These are phyloP conservation scores for Tribolium madens DNA, from an alignment of 1,140 invertebrate genomes.

Conservation along the genomic window DNA sequence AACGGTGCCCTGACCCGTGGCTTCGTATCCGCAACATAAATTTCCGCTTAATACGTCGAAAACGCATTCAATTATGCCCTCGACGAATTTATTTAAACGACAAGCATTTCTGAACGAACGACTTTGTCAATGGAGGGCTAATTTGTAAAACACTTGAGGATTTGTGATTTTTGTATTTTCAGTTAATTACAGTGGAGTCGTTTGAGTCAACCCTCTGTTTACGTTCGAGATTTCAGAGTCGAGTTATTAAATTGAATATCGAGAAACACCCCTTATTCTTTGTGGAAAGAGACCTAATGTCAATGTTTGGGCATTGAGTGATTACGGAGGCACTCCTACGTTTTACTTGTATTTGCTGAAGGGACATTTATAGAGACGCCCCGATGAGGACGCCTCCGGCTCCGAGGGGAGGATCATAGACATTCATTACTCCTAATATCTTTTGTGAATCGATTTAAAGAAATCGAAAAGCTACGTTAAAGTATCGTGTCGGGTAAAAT, in stretches of 20 bases:
- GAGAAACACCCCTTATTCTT: conserved; percentile 48
- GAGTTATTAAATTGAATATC: conserved; percentile 54
- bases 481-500: not conserved
- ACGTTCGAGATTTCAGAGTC: conserved; percentile 43
- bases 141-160: conserved; percentile 13
- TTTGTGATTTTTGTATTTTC: conserved; percentile 34
- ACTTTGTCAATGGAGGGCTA: not conserved
- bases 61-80: not conserved
- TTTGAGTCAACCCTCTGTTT: conserved; percentile 39
- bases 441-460: conserved; percentile 26
- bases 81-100: conserved; percentile 17
- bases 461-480: not conserved
- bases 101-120: not conserved
- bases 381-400: conserved; percentile 15
- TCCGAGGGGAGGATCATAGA: conserved; percentile 45
- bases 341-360: conserved; percentile 45
- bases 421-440: conserved; percentile 52
- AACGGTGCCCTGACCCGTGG: conserved; percentile 18
- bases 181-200: conserved; percentile 31
- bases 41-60: not conserved
- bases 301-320: conserved; percentile 51
- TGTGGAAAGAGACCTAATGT: conserved; percentile 44
- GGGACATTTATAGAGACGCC: conserved; percentile 42
- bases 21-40: conserved; percentile 10
- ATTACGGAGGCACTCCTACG: conserved; percentile 47